phyloP scores from a whole-genome alignment of 2,888 invertebrate species.

The Gisinianus flammeolus region DNA sequence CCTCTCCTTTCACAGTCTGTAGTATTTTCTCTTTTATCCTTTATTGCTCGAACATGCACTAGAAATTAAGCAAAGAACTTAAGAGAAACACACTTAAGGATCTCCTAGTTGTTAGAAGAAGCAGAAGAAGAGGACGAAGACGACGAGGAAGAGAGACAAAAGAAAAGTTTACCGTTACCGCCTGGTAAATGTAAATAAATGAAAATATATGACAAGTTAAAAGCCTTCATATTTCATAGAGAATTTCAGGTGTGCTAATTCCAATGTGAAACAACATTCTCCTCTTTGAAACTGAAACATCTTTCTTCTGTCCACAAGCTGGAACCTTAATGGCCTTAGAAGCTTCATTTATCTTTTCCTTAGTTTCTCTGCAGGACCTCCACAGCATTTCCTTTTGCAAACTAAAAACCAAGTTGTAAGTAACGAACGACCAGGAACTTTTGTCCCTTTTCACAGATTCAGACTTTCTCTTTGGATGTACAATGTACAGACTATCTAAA shows the following conservation, averaged over 20 bases:
- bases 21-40: no score
- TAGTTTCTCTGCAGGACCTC: not conserved
- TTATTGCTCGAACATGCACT: no score
- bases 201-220: conserved; percentile 25
- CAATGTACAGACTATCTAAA: no score
- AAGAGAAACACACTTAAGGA: no score
- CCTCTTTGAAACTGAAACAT: conserved; percentile 14
- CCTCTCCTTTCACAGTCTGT: no score
- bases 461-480: no score
- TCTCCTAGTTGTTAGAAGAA: no score
- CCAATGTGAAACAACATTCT: not conserved
- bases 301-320: conserved; percentile 12
- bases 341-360: conserved; percentile 10
- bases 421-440: not conserved
- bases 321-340: conserved; percentile 17
- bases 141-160: not conserved
- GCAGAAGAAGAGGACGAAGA: no score
- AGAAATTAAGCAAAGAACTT: no score
- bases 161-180: not conserved
- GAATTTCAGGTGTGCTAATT: conserved; percentile 27
- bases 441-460: not conserved
- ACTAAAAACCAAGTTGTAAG: no score
- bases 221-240: conserved; percentile 20
- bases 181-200: conserved; percentile 28
- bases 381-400: no score